Percentiles rank a stretch among this genome's conserved stretches.
Evolutionary conservation across 2,888 invertebrate species (phyloP).

Genomic region (Drosophila anceps): DNA sequence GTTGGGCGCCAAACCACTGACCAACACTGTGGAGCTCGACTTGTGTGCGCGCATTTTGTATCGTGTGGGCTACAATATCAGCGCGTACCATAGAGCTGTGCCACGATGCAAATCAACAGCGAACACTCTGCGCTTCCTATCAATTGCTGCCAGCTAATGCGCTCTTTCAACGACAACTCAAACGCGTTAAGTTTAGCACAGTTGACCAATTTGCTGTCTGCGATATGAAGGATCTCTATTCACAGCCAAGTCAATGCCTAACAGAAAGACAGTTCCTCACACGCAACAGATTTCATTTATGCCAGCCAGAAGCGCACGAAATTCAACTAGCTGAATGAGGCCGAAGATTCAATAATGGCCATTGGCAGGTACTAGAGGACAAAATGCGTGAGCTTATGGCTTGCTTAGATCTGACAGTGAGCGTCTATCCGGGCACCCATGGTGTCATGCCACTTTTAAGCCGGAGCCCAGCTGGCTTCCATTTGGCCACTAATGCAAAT

Average conservation of each 20-base stretch:
- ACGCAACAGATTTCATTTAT: constrained; percentile 86
- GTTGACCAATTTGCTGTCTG: constrained; percentile 81
- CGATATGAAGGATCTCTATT: too few relatives aligned
- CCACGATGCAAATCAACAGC: constrained; percentile 74
- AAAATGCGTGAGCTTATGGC: constrained; percentile 85
- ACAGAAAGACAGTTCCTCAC: constrained; percentile 80
- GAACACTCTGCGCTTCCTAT: constrained; percentile 83
- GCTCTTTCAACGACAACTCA: constrained; percentile 53
- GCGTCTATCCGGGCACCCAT: constrained; percentile 87
- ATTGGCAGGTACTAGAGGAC: constrained; percentile 87
- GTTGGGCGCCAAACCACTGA: constrained; percentile 60
- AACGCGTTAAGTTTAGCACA: constrained; percentile 83
- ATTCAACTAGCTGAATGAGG: constrained; percentile 87
- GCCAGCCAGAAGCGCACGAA: constrained; percentile 86
- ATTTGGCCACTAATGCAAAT: neutral
- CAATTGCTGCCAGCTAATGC: constrained; percentile 80
- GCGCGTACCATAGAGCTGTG: constrained; percentile 75
- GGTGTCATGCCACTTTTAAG: constrained; percentile 85
- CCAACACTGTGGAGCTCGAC: constrained; percentile 67
- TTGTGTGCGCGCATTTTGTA: constrained; percentile 82
- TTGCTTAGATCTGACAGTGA: constrained; percentile 77
- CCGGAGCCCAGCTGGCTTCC: neutral
- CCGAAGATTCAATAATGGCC: constrained; percentile 87
- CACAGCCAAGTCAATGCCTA: too few relatives aligned
- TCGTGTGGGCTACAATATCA: constrained; percentile 79